Percentiles rank a stretch among this genome's conserved stretches.
These are phyloP conservation scores for Teleogryllus occipitalis DNA, from an alignment of 1,140 invertebrate species.

Conservation along the genomic window DNA sequence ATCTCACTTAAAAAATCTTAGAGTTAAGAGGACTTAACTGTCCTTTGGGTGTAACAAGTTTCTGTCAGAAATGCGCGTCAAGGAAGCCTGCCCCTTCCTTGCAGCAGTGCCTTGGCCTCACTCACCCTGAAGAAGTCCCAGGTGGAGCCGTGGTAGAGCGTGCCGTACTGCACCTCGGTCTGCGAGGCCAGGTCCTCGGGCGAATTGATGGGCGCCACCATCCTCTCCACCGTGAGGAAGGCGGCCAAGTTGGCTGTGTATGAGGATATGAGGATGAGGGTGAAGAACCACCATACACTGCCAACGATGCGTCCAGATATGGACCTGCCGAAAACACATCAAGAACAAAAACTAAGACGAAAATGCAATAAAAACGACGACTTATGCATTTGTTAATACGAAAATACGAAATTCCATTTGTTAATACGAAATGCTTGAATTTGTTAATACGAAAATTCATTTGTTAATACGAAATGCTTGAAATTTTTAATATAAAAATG, in stretches of 20 bases:
- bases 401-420: too few relatives aligned
- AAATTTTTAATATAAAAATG: too few relatives aligned
- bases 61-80: too few relatives aligned
- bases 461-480: too few relatives aligned
- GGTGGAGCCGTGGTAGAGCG: conserved; percentile 75
- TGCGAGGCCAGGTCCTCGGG: conserved; percentile 88
- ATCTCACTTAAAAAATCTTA: too few relatives aligned
- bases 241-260: conserved; percentile 98
- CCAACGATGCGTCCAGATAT: conserved; percentile 91
- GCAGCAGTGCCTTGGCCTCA: neutral
- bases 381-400: neutral
- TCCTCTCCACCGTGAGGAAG: conserved; percentile 89
- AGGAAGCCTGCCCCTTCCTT: too few relatives aligned
- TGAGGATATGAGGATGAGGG: conserved; percentile 93
- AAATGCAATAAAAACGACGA: neutral
- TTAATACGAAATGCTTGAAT: too few relatives aligned
- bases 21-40: too few relatives aligned
- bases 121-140: conserved; percentile 86
- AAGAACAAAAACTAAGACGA: neutral
- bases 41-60: too few relatives aligned
- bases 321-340: conserved; percentile 48
- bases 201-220: conserved; percentile 90
- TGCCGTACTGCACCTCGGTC: conserved; percentile 93
- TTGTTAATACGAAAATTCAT: too few relatives aligned
- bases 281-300: conserved; percentile 99